Evolutionary conservation across 92 coral and sea anemone species (phyloP).

Genomic region (Pocillopora meandrina): DNA sequence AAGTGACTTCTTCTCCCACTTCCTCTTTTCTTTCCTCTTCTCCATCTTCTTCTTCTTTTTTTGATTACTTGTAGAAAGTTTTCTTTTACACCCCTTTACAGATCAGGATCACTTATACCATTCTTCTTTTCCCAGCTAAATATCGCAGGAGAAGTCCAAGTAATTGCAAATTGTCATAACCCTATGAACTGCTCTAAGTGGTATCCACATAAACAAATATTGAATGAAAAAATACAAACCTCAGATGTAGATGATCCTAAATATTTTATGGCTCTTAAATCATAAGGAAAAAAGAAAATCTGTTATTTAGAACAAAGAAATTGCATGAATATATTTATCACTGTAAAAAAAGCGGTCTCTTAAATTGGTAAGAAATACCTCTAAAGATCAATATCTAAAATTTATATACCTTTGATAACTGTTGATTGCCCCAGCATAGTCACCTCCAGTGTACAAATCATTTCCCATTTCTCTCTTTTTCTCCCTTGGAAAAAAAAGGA

Average conservation of each 20-base stretch:
- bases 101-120: too few species aligned
- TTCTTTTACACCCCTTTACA: too few species aligned
- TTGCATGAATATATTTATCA: background rate
- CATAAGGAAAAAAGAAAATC: background rate
- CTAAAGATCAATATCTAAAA: background rate
- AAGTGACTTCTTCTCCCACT: too few species aligned
- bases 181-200: background rate
- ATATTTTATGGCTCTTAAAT: constrained; percentile 83
- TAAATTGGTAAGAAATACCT: background rate
- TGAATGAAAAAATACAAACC: constrained; percentile 48
- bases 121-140: too few species aligned
- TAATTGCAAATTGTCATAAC: background rate
- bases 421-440: constrained; percentile 88
- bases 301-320: background rate
- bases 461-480: constrained; percentile 95
- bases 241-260: constrained; percentile 75
- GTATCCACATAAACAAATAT: background rate
- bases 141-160: background rate
- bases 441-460: constrained; percentile 77
- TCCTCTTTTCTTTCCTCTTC: too few species aligned
- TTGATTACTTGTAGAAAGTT: too few species aligned
- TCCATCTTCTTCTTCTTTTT: too few species aligned
- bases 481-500: constrained; percentile 61
- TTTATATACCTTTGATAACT: constrained; percentile 63
- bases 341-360: background rate